phyloP scores from a whole-genome alignment of 2,113 vertebrate genomes.

The Elanus axillaris region DNA sequence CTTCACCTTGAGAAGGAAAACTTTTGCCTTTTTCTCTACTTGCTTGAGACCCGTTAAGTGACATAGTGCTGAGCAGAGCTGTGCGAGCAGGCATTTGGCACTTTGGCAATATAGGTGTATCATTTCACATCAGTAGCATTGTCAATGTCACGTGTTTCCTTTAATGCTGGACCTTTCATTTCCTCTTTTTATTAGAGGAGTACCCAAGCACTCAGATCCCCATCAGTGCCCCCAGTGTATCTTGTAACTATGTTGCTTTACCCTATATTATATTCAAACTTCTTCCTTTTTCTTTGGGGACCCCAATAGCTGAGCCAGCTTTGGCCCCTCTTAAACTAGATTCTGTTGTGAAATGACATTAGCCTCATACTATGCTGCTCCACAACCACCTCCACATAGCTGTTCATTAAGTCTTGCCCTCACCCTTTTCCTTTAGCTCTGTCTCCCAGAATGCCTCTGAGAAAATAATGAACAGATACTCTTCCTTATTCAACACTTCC shows the following conservation, averaged over 20 bases:
- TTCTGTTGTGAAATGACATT: not conserved
- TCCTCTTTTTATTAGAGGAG: not conserved
- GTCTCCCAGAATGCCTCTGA: not conserved
- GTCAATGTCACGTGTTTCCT: not conserved
- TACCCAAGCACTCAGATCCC: not conserved
- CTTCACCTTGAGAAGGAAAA: not conserved
- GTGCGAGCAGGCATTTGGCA: not conserved
- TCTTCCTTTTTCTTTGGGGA: not conserved
- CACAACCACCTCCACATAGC: not conserved
- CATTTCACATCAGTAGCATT: not conserved
- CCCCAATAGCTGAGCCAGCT: not conserved
- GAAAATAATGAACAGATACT: not conserved
- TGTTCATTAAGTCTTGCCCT: not conserved
- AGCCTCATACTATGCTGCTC: not conserved
- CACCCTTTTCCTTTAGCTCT: not conserved
- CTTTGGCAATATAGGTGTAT: not conserved
- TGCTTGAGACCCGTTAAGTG: not conserved
- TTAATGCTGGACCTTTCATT: not conserved
- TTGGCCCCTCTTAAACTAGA: not conserved
- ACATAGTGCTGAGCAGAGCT: not conserved
- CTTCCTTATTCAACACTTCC: not conserved
- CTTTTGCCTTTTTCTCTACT: not conserved
- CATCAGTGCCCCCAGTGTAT: not conserved
- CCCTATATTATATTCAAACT: not conserved
- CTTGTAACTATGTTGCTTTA: not conserved